Base-by-base conservation (phyloP, 2,797 vertebrate genomes). In the Pyrocephalus nanus region DNA sequence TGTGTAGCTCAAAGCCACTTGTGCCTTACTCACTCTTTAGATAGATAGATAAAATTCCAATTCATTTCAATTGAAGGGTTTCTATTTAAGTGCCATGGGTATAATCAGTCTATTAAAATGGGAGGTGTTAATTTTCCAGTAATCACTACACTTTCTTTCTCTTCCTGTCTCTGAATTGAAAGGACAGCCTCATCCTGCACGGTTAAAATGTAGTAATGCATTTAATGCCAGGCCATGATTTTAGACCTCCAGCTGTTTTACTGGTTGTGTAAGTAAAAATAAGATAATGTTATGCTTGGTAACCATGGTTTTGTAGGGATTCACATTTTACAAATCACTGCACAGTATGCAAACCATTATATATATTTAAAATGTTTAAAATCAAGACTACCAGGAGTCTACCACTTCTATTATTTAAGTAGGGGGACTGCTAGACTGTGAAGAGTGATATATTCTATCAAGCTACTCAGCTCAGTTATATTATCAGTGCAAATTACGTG, bases 201-300 rank as follows among this genome's bases (percentile, higher is more conserved):
- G 95, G 96, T 93, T 98, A 97, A 97, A 97, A 97, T 86, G 90
- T 96, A 97, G 96, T 89, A 97, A 97, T 91, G 93, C 95, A 90
- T 96, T 97, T 96, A 97, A 97, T 89, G 94, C 89, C 80, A 92
- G 96, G 96, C 97, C 96, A 72, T 97, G 97, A 97, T 97, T 98
- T 97, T 96, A 97, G 97, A 98, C 96, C 97, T 98, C 97, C 98
- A 98, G 97, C 98, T 98, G 98, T 97, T 98, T 98, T 98, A 98
- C 97, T 98, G 97, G 97, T 97, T 97, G 97, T 98, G 97, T 98
- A 98, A 98, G 97, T 98, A 98, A 98, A 98, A 98, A 97, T 97
- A 98, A 98, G 97, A 98, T 96, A 97, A 97, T 96, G 97, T 94
- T 97, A 97, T 97, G 98, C 97, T 97, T 97, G 95, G 96, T 97